phyloP scores from a whole-genome alignment of 2,113 vertebrate species.

The Axis porcinus region DNA sequence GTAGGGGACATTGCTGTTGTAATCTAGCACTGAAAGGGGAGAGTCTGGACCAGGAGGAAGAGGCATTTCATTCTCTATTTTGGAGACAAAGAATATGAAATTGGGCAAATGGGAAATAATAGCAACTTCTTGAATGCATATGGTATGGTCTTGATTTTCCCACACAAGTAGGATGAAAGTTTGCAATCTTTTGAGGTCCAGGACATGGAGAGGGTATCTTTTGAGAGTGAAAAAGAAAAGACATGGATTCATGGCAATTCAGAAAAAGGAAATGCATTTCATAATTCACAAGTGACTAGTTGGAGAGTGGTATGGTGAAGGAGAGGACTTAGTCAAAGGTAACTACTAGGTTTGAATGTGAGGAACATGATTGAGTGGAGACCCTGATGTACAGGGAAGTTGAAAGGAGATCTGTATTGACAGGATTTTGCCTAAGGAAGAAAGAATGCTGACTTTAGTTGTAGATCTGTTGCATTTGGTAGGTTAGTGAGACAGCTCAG shows the following conservation, averaged over 20 bases:
- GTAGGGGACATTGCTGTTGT: not conserved
- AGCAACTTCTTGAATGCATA: not conserved
- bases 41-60: not conserved
- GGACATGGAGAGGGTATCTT: not conserved
- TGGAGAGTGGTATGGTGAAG: not conserved
- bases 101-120: not conserved
- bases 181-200: not conserved
- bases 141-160: not conserved
- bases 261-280: not conserved
- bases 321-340: not conserved
- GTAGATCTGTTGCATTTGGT: not conserved
- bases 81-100: not conserved
- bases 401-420: not conserved
- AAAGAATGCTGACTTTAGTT: not conserved
- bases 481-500: not conserved
- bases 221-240: not conserved
- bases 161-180: not conserved
- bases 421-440: not conserved
- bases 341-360: not conserved
- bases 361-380: not conserved
- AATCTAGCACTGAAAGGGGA: not conserved
- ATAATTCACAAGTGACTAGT: not conserved
- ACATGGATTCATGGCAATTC: not conserved
- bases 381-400: not conserved
- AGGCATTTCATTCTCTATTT: not conserved